Evolutionary conservation across 2,113 vertebrate species (phyloP), one percentile per base, ranked within the genome.

Genomic region (Rhipidura dahli): DNA sequence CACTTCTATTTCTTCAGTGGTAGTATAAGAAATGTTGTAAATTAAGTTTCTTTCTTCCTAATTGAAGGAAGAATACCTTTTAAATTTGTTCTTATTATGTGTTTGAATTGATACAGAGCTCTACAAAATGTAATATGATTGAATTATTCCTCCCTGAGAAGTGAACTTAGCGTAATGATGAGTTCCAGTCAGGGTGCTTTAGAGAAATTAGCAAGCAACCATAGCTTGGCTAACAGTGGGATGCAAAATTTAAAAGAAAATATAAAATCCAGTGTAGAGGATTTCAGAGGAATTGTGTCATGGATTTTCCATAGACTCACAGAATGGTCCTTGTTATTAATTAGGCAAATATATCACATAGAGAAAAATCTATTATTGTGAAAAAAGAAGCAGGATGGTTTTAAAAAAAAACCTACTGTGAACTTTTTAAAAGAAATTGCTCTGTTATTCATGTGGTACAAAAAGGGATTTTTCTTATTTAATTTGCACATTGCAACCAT

Each of bases 241-340:
- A 63, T 94, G 66, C 90, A 85, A 91, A 82, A 93, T 92, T 94
- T 95, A 70, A 93, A 53, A 80, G 83, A 81, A 85, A 84, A 71
- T 44, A 65, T 6, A 47, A 76, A 81, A 57, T 76, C n/a, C 33
- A 75, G 4, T 56, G 17, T 65, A 53, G 23, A 89, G 50, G 19
- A 83, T 95, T 89, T 92, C 76, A 83, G 82, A 83, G 42, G 49
- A 90, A 77, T 70, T 93, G 33, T 72, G n/a, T 92, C 39, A 53
- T 82, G 18, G 12, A 44, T 65, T 94, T 81, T 91, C 95, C 59
- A 39, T 42, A 77, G 66, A 39, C 23, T 68, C 18, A 73, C 53
- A 53, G 66, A 70, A 80, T 97, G 47, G 17, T 94, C 47, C 49
- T 57, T 39, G 70, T 93, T 81, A 47, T 54, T 82, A 87, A 71